Percentiles rank a stretch among this genome's conserved stretches.
Evolutionary conservation across 2,888 invertebrate species (phyloP).

Genomic region (Horisme vitalbata): DNA sequence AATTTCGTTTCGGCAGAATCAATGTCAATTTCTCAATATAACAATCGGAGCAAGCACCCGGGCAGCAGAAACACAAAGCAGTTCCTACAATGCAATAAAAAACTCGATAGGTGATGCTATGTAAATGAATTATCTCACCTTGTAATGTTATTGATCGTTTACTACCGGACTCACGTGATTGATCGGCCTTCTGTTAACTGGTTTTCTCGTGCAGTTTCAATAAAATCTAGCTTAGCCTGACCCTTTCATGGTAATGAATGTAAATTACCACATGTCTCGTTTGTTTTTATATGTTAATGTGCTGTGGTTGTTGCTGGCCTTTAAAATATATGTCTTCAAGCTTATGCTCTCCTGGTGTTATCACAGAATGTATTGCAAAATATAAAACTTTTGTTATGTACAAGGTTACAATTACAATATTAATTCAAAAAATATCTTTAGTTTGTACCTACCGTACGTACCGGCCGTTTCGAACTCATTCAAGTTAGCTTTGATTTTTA

Average conservation of each 20-base stretch:
- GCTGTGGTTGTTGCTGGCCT: conserved; percentile 1
- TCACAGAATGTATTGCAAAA: conserved; percentile 23
- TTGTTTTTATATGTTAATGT: conserved; percentile 19
- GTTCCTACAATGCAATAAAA: conserved; percentile 16
- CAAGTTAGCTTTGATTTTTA: too few species aligned
- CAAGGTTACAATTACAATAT: too few species aligned
- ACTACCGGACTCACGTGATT: conserved; percentile 16
- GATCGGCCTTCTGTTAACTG: conserved; percentile 13
- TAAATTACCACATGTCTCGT: conserved; percentile 18
- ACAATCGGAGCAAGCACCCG: conserved; percentile 24
- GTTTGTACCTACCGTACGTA: too few species aligned
- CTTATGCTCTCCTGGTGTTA: conserved; percentile 19
- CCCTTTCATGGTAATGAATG: conserved; percentile 22
- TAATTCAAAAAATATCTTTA: too few species aligned
- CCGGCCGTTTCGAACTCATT: too few species aligned
- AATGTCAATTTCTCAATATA: conserved; percentile 22
- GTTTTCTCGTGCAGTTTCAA: conserved; percentile 1
- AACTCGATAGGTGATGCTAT: conserved; percentile 14
- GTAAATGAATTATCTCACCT: conserved; percentile 25
- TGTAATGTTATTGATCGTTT: conserved; percentile 20
- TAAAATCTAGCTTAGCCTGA: conserved; percentile 16
- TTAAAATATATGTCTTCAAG: conserved; percentile 1
- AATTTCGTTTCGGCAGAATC: conserved; percentile 3
- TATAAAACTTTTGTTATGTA: conserved; percentile 1
- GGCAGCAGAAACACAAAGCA: conserved; percentile 22